These are phyloP conservation scores for Rhingia campestris DNA, from an alignment of 2,888 invertebrate genomes.

Conservation along the genomic window DNA sequence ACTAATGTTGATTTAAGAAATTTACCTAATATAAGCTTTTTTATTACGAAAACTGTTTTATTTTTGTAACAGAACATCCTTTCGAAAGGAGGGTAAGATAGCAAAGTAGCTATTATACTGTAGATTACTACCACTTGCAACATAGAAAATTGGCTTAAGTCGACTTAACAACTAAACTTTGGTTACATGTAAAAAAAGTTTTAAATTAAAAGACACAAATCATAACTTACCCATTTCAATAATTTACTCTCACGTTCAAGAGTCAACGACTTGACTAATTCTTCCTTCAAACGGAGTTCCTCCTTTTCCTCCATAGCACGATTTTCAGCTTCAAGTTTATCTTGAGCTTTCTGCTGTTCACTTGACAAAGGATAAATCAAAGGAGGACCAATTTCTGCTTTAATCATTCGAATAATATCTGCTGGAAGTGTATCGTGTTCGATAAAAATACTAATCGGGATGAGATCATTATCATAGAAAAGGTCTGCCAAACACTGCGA, in stretches of 20 bases:
- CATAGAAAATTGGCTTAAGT: too few species aligned
- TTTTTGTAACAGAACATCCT: too few species aligned
- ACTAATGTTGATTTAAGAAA: too few species aligned
- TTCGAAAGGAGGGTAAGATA: too few species aligned
- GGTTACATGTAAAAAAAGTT: too few species aligned
- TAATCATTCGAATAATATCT: slow-evolving; percentile 58
- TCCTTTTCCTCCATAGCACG: slow-evolving; percentile 39
- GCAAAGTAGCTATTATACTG: too few species aligned
- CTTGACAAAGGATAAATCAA: slow-evolving; percentile 68
- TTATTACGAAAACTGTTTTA: too few species aligned
- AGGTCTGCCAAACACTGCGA: slow-evolving; percentile 58
- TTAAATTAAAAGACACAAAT: background rate
- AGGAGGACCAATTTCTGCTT: slow-evolving; percentile 70
- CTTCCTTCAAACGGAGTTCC: slow-evolving; percentile 37
- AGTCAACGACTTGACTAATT: slow-evolving; percentile 44
- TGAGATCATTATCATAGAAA: slow-evolving; percentile 73
- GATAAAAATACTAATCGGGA: slow-evolving; percentile 64
- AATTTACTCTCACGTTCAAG: slow-evolving; percentile 70
- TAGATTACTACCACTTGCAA: too few species aligned
- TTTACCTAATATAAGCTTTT: too few species aligned
- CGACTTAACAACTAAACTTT: too few species aligned
- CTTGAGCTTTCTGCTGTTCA: slow-evolving; percentile 35
- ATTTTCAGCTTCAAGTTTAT: slow-evolving; percentile 12
- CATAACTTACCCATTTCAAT: slow-evolving; percentile 70
- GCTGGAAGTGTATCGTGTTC: slow-evolving; percentile 34